Evolutionary conservation across 2,797 vertebrate genomes (phyloP).

Genomic region (Harpagifer antarcticus): DNA sequence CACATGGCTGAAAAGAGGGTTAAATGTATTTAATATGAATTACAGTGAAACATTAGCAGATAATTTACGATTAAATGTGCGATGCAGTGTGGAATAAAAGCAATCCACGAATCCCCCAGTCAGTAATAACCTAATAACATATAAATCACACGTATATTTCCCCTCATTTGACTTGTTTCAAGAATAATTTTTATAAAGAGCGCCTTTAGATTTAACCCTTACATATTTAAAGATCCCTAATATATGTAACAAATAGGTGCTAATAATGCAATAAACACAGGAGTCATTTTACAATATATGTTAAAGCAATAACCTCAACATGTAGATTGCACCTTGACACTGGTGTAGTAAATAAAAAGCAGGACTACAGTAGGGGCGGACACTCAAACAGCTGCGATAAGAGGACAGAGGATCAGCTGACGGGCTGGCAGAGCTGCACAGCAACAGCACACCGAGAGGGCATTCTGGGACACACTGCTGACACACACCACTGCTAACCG

Average conservation of each 20-base stretch:
- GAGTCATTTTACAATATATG: not conserved
- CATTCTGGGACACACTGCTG: conserved; percentile 46
- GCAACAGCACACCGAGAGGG: conserved; percentile 70
- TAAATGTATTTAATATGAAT: not conserved
- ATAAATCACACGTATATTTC: not conserved
- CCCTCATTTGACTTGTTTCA: not conserved
- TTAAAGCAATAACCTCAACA: not conserved
- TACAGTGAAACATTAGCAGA: not conserved
- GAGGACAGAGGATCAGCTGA: conserved; percentile 90
- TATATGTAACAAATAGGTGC: not conserved
- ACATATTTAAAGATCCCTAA: not conserved
- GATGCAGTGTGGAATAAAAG: not conserved
- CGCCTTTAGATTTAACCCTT: not conserved
- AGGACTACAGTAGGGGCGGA: conserved; percentile 57
- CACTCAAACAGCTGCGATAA: conserved; percentile 68
- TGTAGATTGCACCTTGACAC: conserved; percentile 5
- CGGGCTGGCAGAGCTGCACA: conserved; percentile 85
- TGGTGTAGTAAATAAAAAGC: conserved; percentile 42
- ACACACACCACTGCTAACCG: conserved; percentile 31
- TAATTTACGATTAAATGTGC: not conserved
- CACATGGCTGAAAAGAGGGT: not conserved
- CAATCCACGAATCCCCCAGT: not conserved
- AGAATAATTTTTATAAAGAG: no score
- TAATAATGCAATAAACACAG: not conserved
- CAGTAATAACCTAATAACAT: not conserved